Base-by-base conservation (phyloP, 2,888 invertebrate species). In the Nemurella pictetii region DNA sequence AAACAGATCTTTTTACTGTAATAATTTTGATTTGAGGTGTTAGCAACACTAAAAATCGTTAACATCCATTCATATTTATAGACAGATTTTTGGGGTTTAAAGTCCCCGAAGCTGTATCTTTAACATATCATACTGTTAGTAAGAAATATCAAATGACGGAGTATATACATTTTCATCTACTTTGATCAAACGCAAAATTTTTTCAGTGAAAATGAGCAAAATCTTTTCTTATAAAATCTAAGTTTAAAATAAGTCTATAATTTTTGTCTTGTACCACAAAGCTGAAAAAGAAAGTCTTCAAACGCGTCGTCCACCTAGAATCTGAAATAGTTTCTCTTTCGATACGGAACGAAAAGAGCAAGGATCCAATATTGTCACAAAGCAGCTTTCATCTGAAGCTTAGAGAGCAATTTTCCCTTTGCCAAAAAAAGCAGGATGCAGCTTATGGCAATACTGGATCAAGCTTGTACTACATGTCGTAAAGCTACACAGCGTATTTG, bases 271-370 rank as follows among this genome's bases (percentile, higher is more conserved):
- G 30, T n/a, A n/a, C 30, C 26, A 78, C 12, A 78, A 78, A 28
- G 72, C 84, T 85, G 85, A 80, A 72, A 74, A 80, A 81, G 29
- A 84, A 83, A 36, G 27, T 81, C 32, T 32, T 15, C 73, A 0
- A 7, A 28, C 29, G 36, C 32, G 80, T 0, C 29, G 80, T 35
- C 81, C 73, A 55, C 74, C 77, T 83, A 82, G 36, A 83, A 25
- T 77, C 87, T 87, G 87, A 86, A 87, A 87, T 83, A 87, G 86
- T 85, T 87, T 87, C 85, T 86, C 87, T 86, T 86, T 86, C 84
- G 74, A 82, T 35, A 20, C 73, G 80, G 80, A 85, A 80, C 75
- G 20, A 35, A 36, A 26, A 29, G 15, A 15, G 20, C 55, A 2
- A 2, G 12, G 20, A 3, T 55, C 55, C 55, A 55, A 20, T 20